Percentiles rank a stretch among this genome's conserved stretches.
phyloP scores from a whole-genome alignment of 2,113 vertebrate species.

The Salvelinus fontinalis region DNA sequence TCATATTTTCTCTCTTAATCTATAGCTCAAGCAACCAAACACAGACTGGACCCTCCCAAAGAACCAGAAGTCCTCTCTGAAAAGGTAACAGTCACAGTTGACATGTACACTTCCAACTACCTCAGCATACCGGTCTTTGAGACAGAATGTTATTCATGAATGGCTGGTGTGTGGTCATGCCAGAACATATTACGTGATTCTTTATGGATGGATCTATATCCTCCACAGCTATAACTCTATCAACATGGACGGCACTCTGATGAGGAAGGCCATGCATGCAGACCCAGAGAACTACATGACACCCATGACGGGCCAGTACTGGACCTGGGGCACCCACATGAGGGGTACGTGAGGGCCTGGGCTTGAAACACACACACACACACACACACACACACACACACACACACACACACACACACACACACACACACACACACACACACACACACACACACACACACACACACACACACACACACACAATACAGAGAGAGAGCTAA shows the following conservation, averaged over 20 bases:
- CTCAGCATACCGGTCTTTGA: neutral
- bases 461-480: neutral
- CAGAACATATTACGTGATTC: neutral
- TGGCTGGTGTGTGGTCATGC: too few species aligned
- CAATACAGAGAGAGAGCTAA: neutral
- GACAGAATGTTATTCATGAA: too few species aligned
- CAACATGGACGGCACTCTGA: conserved; percentile 85
- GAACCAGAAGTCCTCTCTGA: conserved; percentile 78
- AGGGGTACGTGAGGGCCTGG: conserved; percentile 52
- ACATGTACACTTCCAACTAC: neutral
- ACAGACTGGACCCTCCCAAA: conserved; percentile 82
- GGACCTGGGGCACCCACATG: conserved; percentile 79
- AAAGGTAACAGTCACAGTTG: conserved; percentile 75
- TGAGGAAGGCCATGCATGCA: conserved; percentile 79
- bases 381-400: neutral
- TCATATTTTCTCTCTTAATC: conserved; percentile 23
- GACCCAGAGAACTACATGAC: conserved; percentile 83
- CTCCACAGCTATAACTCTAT: conserved; percentile 80
- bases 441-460: too few species aligned
- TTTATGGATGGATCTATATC: neutral
- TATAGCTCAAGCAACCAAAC: conserved; percentile 86
- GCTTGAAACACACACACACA: neutral
- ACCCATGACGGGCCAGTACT: conserved; percentile 82
- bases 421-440: neutral
- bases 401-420: neutral